These are phyloP conservation scores for Glaucidium brasilianum DNA, from an alignment of 2,113 vertebrate species.

Conservation along the genomic window DNA sequence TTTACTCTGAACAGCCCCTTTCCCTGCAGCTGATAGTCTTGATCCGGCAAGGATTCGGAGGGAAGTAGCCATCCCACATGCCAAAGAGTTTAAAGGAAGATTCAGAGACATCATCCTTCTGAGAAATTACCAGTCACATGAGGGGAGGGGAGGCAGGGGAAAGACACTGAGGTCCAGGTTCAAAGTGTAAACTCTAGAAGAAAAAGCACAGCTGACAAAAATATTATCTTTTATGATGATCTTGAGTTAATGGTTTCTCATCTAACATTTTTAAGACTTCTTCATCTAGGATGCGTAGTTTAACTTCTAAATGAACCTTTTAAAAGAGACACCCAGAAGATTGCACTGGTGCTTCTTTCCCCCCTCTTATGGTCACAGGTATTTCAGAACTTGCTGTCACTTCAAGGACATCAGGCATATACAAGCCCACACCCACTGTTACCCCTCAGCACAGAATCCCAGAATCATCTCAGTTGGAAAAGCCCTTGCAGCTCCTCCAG, in stretches of 20 bases:
- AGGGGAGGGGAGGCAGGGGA: accelerated
- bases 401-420: not conserved
- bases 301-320: not conserved
- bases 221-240: not conserved
- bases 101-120: not conserved
- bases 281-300: not conserved
- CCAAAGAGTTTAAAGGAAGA: not conserved
- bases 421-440: not conserved
- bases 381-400: not conserved
- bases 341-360: not conserved
- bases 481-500: too few species aligned
- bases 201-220: not conserved
- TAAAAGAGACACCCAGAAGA: not conserved
- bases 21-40: not conserved
- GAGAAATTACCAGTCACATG: not conserved
- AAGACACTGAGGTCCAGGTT: not conserved
- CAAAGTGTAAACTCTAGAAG: not conserved
- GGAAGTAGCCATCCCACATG: accelerated
- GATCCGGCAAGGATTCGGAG: not conserved
- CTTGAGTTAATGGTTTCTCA: not conserved
- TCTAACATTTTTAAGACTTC: not conserved
- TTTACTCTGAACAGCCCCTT: not conserved
- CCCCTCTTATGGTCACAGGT: not conserved
- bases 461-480: too few species aligned
- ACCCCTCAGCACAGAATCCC: not conserved